A percentile compares a stretch with the other conserved stretches of the same genome.
Evolutionary conservation across 2,888 invertebrate genomes (phyloP).

Genomic region (Pseudanteris insignis): DNA sequence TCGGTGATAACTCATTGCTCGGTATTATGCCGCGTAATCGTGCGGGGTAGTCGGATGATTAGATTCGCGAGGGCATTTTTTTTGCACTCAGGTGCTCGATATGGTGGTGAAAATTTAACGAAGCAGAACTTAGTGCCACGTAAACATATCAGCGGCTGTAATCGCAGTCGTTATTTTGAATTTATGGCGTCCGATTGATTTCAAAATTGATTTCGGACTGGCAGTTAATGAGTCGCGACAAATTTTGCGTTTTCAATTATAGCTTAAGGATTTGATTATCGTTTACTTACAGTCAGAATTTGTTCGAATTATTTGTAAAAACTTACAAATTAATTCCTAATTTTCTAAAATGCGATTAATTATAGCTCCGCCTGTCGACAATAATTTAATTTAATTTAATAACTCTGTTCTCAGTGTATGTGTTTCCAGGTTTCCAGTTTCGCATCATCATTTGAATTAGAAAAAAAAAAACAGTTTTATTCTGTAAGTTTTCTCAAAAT

Average conservation of each 20-base stretch:
- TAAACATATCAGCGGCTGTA: constrained; percentile 32
- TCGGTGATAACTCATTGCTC: constrained; percentile 8
- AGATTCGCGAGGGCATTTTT: constrained; percentile 19
- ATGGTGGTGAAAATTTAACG: constrained; percentile 20
- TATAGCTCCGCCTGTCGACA: too few relatives aligned
- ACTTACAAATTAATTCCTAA: too few relatives aligned
- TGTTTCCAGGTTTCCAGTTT: too few relatives aligned
- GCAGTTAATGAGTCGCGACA: constrained; percentile 14
- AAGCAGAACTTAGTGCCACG: constrained; percentile 29
- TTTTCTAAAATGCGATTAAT: too few relatives aligned
- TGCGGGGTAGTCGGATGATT: constrained; percentile 16
- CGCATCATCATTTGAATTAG: too few relatives aligned
- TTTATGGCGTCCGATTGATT: constrained; percentile 28
- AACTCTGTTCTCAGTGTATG: too few relatives aligned
- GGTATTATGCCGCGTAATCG: constrained; percentile 2
- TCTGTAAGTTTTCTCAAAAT: too few relatives aligned
- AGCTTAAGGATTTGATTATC: too few relatives aligned
- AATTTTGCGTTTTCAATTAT: constrained; percentile 31
- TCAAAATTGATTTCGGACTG: constrained; percentile 18
- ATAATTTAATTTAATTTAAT: too few relatives aligned
- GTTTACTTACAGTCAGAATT: too few relatives aligned
- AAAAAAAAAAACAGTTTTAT: too few relatives aligned
- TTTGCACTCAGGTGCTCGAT: constrained; percentile 4
- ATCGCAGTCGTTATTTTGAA: constrained; percentile 34
- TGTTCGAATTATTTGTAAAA: too few relatives aligned